These are phyloP conservation scores for Sialis fuliginosa DNA, from an alignment of 2,888 invertebrate species.

Conservation along the genomic window DNA sequence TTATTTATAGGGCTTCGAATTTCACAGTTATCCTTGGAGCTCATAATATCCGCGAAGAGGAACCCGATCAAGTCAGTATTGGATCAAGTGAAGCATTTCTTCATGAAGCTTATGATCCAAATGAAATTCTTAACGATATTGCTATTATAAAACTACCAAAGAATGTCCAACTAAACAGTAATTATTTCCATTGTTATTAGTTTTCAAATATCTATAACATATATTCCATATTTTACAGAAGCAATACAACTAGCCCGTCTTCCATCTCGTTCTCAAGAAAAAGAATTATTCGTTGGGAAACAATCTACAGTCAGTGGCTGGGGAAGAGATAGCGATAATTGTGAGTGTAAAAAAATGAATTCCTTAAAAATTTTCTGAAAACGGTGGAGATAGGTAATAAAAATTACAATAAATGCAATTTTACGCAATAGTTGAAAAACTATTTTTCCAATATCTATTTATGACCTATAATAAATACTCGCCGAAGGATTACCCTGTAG, in stretches of 20 bases:
- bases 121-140: neutral
- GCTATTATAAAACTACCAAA: slow-evolving; percentile 1
- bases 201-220: neutral
- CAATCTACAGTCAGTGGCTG: slow-evolving; percentile 28
- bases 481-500: too few species aligned
- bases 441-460: too few species aligned
- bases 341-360: neutral
- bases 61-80: too few species aligned
- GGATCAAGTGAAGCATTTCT: neutral
- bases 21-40: slow-evolving; percentile 2
- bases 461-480: too few species aligned
- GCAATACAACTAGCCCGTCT: slow-evolving; percentile 23
- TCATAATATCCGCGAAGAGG: too few species aligned
- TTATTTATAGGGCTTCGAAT: neutral
- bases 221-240: slow-evolving; percentile 16
- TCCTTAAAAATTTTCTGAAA: too few species aligned
- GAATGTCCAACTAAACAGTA: neutral
- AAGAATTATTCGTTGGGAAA: slow-evolving; percentile 20
- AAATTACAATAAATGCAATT: too few species aligned
- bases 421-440: too few species aligned
- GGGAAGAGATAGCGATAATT: slow-evolving; percentile 25
- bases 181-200: neutral
- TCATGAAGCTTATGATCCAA: neutral
- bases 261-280: slow-evolving; percentile 20
- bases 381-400: too few species aligned